Evolutionary conservation across 2,797 vertebrate genomes (phyloP), one percentile per base, ranked within the genome.

Genomic region (Lepilemur ruficaudatus): DNA sequence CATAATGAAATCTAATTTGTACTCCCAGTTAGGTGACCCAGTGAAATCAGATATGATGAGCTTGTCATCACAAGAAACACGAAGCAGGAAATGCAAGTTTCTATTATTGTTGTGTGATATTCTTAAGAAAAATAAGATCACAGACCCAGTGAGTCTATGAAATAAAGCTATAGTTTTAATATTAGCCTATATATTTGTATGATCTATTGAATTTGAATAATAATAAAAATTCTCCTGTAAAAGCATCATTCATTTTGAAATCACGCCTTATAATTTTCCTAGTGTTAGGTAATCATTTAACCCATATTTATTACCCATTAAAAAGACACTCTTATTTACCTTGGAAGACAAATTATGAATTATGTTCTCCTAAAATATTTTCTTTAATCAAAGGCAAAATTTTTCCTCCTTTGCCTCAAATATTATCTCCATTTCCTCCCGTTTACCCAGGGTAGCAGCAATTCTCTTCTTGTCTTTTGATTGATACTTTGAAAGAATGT

Each of bases 81-180:
- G 69, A 80, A 65, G 35, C 83, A 80, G 59, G 59, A 94, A 95
- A 96, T 38, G 35, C 13, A 61, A 91, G 28, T 89, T 94, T 96
- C 55, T 83, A 10, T 79, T 90, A 79, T 81, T 91, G 15, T 57
- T 90, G 20, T 75, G 4, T 5, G 75, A 78, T 83, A 17, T 83
- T 46, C 18, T 48, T 22, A 93, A 46, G 32, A 83, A 89, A 82
- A 89, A 85, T 90, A 28, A 35, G 25, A 89, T 52, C 15, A 73
- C 4, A 81, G 48, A 65, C 25, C 12, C 32, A 94, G 30, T 59
- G 46, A 76, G 80, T 70, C 43, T 75, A 18, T 20, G 25, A 87
- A 79, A 75, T 20, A 70, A 87, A 95, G 18, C 57, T 69, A 43
- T 41, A 88, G 28, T 82, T 92, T 95, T 57, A 91, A 25, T 86